Evolutionary conservation across 2,888 invertebrate genomes (phyloP).

Genomic region (Tineola bisselliella): DNA sequence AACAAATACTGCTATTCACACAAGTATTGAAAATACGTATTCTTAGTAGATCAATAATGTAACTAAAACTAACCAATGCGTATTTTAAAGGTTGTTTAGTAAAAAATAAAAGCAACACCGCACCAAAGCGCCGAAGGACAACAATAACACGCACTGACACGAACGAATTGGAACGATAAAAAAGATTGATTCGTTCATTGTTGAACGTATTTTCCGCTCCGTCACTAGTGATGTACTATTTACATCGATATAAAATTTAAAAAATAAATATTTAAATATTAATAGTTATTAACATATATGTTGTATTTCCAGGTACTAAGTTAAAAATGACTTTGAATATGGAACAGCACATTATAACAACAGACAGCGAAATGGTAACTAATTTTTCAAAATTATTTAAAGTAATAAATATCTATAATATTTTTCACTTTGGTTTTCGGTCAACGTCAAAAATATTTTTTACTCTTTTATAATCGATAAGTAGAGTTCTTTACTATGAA

Average conservation of each 20-base stretch:
- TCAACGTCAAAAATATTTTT: too few relatives aligned
- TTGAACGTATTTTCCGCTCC: background rate
- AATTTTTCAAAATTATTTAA: background rate
- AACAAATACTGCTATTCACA: background rate
- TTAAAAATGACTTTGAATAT: constrained; percentile 43
- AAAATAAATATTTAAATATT: background rate
- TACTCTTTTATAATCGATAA: too few relatives aligned
- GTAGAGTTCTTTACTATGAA: too few relatives aligned
- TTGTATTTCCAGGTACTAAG: background rate
- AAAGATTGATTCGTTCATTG: background rate
- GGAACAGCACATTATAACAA: constrained; percentile 45
- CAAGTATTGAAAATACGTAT: too few relatives aligned
- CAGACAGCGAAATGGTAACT: constrained; percentile 52
- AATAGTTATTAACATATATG: background rate
- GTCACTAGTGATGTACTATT: background rate
- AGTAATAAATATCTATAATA: background rate
- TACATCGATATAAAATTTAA: background rate
- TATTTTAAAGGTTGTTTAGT: too few relatives aligned
- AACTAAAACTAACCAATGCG: too few relatives aligned
- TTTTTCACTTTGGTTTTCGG: background rate
- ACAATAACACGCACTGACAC: background rate
- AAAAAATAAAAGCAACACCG: too few relatives aligned
- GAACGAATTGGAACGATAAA: background rate
- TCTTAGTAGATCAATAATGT: too few relatives aligned
- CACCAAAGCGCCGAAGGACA: background rate